Percentiles rank a stretch among this genome's conserved stretches.
phyloP scores from a whole-genome alignment of 2,888 invertebrate species.

The Rhyacophila evoluta region DNA sequence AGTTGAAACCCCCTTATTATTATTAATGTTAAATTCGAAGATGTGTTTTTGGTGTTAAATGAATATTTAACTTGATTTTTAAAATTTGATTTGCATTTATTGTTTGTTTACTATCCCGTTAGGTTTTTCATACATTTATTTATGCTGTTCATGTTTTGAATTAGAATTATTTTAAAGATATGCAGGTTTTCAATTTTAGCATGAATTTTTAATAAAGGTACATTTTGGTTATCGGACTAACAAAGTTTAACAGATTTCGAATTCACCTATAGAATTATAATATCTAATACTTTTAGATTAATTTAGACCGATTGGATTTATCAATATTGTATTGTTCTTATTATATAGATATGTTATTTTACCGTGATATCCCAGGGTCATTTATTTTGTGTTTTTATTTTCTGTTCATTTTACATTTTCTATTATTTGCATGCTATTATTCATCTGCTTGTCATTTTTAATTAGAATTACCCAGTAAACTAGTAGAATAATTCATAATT shows the following conservation, averaged over 20 bases:
- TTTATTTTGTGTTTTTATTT: conserved; percentile 53
- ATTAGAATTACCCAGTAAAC: not conserved
- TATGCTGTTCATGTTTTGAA: too few species aligned
- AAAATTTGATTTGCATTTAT: too few species aligned
- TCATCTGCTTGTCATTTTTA: conserved; percentile 53
- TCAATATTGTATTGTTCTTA: too few species aligned
- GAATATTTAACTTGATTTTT: too few species aligned
- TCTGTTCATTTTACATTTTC: conserved; percentile 55
- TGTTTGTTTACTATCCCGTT: too few species aligned
- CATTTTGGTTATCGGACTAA: conserved; percentile 4
- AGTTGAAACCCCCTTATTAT: too few species aligned
- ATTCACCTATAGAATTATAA: conserved; percentile 10
- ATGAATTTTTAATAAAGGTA: not conserved
- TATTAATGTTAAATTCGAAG: too few species aligned
- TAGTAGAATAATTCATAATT: not conserved
- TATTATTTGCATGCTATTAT: conserved; percentile 41
- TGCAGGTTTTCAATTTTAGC: not conserved
- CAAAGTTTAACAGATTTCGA: not conserved
- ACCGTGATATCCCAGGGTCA: conserved; percentile 52
- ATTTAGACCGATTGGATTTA: not conserved
- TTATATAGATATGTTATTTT: conserved; percentile 49
- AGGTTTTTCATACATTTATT: too few species aligned
- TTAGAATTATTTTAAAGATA: too few species aligned
- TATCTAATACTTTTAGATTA: too few species aligned
- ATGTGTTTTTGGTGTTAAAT: too few species aligned